These are phyloP conservation scores for Epinotia nisella DNA, from an alignment of 2,888 invertebrate genomes.

Conservation along the genomic window DNA sequence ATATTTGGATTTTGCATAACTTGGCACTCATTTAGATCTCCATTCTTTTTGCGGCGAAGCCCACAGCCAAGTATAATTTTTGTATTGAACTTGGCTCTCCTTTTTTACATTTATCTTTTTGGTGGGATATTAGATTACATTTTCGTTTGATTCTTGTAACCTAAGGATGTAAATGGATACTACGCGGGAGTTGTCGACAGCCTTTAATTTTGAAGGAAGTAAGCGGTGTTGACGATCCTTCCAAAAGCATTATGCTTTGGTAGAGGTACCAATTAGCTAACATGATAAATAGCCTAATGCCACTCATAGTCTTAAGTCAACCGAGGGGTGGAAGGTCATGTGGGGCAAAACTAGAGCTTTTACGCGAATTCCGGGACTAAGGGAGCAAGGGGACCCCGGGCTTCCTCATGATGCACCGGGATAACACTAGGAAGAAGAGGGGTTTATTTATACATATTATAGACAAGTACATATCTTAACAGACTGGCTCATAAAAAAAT, in stretches of 20 bases:
- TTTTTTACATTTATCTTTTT: too few species aligned
- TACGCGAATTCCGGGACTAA: not conserved
- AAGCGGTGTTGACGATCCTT: not conserved
- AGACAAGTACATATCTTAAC: not conserved
- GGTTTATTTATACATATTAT: too few species aligned
- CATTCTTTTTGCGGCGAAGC: too few species aligned
- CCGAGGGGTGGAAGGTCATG: not conserved
- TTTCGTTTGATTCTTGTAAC: constrained; percentile 6
- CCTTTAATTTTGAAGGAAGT: not conserved
- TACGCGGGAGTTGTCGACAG: too few species aligned
- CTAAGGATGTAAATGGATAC: not conserved
- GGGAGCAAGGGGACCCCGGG: not conserved
- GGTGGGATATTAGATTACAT: not conserved
- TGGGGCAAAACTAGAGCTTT: too few species aligned
- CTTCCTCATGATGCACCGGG: not conserved
- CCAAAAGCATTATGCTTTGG: not conserved
- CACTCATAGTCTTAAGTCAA: not conserved
- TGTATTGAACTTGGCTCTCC: too few species aligned
- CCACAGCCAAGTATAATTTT: too few species aligned
- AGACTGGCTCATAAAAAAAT: not conserved
- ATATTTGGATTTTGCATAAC: too few species aligned
- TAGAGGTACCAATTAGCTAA: not conserved
- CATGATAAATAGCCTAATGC: not conserved
- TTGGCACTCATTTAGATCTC: too few species aligned
- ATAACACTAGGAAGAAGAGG: not conserved